Percentiles rank a stretch among this genome's conserved stretches.
phyloP scores from a whole-genome alignment of 2,797 vertebrate genomes.

The Cygnus olor region DNA sequence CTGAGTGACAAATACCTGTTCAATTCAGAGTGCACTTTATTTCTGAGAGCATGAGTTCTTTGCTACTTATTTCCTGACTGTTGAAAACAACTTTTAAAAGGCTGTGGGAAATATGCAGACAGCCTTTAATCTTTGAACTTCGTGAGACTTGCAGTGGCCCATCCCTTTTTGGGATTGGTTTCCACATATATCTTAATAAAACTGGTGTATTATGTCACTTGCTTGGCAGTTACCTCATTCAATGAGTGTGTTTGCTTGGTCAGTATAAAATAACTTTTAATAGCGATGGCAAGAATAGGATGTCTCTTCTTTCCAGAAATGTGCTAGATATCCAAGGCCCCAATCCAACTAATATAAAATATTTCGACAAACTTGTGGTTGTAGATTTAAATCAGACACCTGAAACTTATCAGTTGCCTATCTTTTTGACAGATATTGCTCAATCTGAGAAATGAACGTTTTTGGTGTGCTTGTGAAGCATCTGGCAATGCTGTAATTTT shows the following conservation, averaged over 20 bases:
- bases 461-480: not conserved
- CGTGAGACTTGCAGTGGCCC: not conserved
- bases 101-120: fast-evolving
- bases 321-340: not conserved
- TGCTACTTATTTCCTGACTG: not conserved
- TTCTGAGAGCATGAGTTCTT: not conserved
- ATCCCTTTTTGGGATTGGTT: not conserved
- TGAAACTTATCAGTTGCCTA: not conserved
- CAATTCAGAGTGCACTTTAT: not conserved
- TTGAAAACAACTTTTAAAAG: not conserved
- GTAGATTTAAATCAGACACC: not conserved
- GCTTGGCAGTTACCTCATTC: not conserved
- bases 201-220: not conserved
- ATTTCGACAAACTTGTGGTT: not conserved
- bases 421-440: not conserved
- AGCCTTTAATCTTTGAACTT: not conserved
- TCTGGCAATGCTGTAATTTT: not conserved
- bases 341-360: not conserved
- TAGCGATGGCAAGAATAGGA: not conserved
- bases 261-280: not conserved
- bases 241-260: not conserved
- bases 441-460: not conserved
- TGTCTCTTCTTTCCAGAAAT: not conserved
- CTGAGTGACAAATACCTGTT: not conserved
- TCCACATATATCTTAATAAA: not conserved